Percentiles rank a stretch among this genome's conserved stretches.
These are phyloP conservation scores for Apamea monoglypha DNA, from an alignment of 2,888 invertebrate species.

Conservation along the genomic window DNA sequence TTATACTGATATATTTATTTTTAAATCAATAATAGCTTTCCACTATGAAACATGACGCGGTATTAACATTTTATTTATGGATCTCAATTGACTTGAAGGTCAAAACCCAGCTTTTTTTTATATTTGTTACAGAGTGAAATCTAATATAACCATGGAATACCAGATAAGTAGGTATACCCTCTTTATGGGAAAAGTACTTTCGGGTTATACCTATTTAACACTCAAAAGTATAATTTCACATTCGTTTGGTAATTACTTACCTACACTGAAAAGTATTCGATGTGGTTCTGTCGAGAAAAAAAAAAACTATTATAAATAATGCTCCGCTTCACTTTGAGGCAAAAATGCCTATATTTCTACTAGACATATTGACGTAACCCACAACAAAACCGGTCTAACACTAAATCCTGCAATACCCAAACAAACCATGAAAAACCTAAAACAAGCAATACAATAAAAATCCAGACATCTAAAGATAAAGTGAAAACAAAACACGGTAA, in stretches of 20 bases:
- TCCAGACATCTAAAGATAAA: constrained; percentile 20
- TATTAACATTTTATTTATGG: no score
- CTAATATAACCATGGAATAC: background rate
- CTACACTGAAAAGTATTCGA: background rate
- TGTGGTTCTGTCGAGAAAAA: background rate
- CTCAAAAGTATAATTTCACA: background rate
- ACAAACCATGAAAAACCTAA: constrained; percentile 15
- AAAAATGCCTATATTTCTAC: background rate
- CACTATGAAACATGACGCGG: no score
- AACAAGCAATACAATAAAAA: constrained; percentile 18
- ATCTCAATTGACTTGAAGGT: no score
- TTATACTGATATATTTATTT: no score
- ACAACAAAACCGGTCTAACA: background rate
- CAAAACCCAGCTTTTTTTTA: no score
- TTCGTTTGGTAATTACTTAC: background rate
- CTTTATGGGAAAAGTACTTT: background rate
- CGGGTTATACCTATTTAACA: background rate
- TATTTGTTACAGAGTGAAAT: background rate
- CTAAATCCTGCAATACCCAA: constrained; percentile 9
- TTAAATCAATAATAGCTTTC: no score
- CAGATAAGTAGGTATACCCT: background rate
- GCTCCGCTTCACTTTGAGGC: background rate
- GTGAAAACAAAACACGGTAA: constrained; percentile 21
- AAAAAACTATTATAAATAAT: background rate
- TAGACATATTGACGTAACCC: background rate